A percentile compares a stretch with the other conserved stretches of the same genome.
These are phyloP conservation scores for Ammospiza nelsoni DNA, from an alignment of 2,113 vertebrate genomes.

Conservation along the genomic window DNA sequence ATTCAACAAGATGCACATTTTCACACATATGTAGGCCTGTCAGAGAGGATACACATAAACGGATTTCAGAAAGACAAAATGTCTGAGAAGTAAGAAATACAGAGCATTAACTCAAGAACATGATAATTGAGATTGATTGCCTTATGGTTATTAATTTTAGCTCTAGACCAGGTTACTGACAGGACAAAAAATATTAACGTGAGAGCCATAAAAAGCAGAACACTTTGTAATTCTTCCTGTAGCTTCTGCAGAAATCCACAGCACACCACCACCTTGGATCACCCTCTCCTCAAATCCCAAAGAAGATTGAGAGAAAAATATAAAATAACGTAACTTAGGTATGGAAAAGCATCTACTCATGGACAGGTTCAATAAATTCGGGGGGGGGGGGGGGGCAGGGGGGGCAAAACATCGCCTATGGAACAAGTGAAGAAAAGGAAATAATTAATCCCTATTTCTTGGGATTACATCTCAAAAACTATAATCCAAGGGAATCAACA, in stretches of 20 bases:
- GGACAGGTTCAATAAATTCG: not conserved
- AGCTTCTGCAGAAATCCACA: not conserved
- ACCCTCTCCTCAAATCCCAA: not conserved
- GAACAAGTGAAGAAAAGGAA: not conserved
- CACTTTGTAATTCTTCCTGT: not conserved
- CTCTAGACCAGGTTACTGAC: not conserved
- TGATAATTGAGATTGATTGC: not conserved
- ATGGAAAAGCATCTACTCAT: not conserved
- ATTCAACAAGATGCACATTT: not conserved
- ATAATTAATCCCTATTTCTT: not conserved
- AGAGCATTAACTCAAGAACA: not conserved
- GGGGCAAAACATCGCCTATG: not conserved
- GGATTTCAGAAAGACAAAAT: not conserved
- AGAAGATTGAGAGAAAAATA: not conserved
- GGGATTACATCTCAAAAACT: not conserved
- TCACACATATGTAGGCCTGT: not conserved
- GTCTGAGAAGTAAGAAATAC: not conserved
- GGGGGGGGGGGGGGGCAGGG: rapidly evolving
- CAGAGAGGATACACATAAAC: not conserved
- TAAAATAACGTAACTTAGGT: not conserved
- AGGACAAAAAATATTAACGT: not conserved
- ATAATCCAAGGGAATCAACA: not conserved
- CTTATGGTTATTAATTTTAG: not conserved
- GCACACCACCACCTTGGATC: not conserved
- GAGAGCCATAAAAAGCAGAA: not conserved